Conservation (phyloP, 2,888 invertebrate species). For the Plemyria rubiginata region DNA sequence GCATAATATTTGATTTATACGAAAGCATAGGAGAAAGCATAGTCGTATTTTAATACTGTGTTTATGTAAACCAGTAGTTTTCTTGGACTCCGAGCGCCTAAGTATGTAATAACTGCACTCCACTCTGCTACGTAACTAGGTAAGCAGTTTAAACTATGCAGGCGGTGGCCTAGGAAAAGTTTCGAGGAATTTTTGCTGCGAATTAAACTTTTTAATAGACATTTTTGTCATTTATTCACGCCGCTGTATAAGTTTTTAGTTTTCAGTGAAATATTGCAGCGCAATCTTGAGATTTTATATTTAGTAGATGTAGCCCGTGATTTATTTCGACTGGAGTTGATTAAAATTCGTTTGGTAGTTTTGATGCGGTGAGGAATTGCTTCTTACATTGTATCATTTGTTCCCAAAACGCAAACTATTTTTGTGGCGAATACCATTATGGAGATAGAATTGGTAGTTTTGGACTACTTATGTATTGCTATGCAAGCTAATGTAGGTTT, state of each 20-base stretch:
- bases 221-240: constrained; percentile 43
- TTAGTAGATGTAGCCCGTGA: not conserved
- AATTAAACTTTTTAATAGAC: constrained; percentile 49
- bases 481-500: no score
- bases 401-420: no score
- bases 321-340: not conserved
- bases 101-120: constrained; percentile 58
- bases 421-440: no score
- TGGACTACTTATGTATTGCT: not conserved
- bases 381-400: no score
- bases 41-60: no score
- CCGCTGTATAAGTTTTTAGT: constrained; percentile 33
- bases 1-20: no score
- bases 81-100: constrained; percentile 35
- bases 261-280: constrained; percentile 21
- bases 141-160: constrained; percentile 52
- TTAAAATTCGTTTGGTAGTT: not conserved
- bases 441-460: not conserved
- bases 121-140: constrained; percentile 40
- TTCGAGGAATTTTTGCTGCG: constrained; percentile 47
- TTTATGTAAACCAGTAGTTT: not conserved
- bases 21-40: no score
- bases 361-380: not conserved
- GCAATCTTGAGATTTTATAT: constrained; percentile 18
- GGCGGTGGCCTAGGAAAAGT: constrained; percentile 46